phyloP scores from a whole-genome alignment of 1,140 invertebrate genomes.

The Melanaphis sacchari region DNA sequence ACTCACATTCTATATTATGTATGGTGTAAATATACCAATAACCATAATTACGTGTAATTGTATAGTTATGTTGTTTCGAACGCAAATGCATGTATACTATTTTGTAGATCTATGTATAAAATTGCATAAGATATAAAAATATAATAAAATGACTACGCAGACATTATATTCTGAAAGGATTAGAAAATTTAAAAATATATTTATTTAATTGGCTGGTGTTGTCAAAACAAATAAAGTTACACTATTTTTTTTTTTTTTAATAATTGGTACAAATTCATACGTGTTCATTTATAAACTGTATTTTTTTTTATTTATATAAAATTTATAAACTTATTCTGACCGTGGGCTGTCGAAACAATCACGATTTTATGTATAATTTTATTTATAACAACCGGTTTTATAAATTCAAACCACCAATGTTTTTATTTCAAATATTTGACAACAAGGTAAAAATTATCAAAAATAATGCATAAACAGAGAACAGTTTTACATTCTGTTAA shows the following conservation, averaged over 20 bases:
- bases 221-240: not conserved
- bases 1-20: not conserved
- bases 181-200: not conserved
- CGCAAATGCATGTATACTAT: not conserved
- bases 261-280: not conserved
- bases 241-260: not conserved
- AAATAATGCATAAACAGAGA: not conserved
- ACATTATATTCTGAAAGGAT: not conserved
- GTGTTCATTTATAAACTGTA: not conserved
- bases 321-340: not conserved
- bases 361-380: slow-evolving; percentile 1
- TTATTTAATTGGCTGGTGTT: not conserved
- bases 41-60: not conserved
- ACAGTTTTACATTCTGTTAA: not conserved
- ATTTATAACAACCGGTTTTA: slow-evolving; percentile 14
- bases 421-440: not conserved
- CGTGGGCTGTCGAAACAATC: slow-evolving; percentile 11
- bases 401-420: not conserved
- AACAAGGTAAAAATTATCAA: not conserved
- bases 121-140: not conserved
- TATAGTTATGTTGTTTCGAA: not conserved
- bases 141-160: too few species aligned
- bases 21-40: not conserved
- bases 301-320: not conserved
- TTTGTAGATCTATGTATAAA: not conserved